Conservation (phyloP, 2,113 vertebrate species). For the Zapus hudsonius region DNA sequence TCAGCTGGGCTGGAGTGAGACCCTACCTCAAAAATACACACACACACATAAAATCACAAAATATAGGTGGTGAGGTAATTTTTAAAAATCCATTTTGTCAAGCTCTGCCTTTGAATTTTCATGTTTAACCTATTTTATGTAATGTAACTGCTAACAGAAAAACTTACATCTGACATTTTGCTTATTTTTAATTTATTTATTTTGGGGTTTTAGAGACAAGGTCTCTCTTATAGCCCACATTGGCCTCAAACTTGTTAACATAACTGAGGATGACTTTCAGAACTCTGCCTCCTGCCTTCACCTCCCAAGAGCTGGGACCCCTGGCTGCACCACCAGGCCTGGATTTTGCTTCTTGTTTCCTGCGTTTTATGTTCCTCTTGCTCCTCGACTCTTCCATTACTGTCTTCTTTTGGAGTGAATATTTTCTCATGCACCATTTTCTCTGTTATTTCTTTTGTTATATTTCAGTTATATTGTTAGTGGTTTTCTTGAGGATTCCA, state of each 20-base stretch:
- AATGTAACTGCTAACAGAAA: background rate
- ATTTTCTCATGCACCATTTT: background rate
- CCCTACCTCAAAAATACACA: too few relatives aligned
- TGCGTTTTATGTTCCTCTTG: background rate
- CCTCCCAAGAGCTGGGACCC: background rate
- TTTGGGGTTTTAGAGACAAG: too few relatives aligned
- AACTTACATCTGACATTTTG: background rate
- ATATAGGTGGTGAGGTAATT: too few relatives aligned
- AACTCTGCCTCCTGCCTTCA: background rate
- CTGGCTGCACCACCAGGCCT: background rate
- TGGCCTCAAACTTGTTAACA: too few relatives aligned
- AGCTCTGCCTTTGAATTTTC: background rate
- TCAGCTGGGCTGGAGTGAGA: too few relatives aligned
- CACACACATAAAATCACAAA: too few relatives aligned
- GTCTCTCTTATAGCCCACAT: too few relatives aligned
- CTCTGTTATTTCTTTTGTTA: background rate
- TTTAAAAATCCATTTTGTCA: background rate
- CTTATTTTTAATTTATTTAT: too few relatives aligned
- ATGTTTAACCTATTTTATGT: background rate
- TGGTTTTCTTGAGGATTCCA: background rate
- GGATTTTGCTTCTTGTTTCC: background rate
- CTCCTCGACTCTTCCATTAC: background rate
- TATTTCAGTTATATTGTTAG: background rate
- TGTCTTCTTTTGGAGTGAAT: background rate
- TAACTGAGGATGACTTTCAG: too few relatives aligned